Conservation (phyloP, 2,113 vertebrate genomes). For the Notothenia coriiceps region DNA sequence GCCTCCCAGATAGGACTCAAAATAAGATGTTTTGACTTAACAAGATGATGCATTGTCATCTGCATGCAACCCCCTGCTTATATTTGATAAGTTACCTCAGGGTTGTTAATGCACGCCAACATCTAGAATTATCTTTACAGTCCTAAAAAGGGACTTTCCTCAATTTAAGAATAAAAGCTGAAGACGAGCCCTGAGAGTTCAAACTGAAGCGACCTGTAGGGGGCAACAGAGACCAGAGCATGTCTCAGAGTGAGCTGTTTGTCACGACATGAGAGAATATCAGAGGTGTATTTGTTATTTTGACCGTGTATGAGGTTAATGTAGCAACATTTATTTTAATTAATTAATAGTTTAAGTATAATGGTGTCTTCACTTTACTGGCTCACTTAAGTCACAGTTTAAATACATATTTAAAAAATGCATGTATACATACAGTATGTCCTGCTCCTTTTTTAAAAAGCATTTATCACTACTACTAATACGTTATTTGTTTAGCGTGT, state of each 20-base stretch:
- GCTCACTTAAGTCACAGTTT: neutral
- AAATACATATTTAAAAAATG: neutral
- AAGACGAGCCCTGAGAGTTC: neutral
- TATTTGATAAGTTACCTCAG: neutral
- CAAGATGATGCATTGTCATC: too few species aligned
- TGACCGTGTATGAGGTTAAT: neutral
- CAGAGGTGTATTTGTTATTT: neutral
- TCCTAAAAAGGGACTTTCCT: neutral
- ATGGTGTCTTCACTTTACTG: neutral
- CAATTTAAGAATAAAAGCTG: neutral
- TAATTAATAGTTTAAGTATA: neutral
- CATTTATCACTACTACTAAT: neutral
- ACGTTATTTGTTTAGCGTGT: neutral
- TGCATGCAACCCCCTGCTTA: neutral
- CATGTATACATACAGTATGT: too few species aligned
- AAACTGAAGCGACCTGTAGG: slow-evolving; percentile 41
- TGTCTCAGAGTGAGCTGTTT: neutral
- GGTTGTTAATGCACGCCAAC: neutral
- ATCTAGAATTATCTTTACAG: neutral
- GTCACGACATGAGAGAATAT: neutral
- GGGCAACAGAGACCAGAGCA: slow-evolving; percentile 64
- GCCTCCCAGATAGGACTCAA: too few species aligned
- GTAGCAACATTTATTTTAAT: neutral
- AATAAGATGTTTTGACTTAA: too few species aligned
- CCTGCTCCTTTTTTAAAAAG: too few species aligned